Percentiles rank a stretch among this genome's conserved stretches.
Evolutionary conservation across 2,113 vertebrate genomes (phyloP).

Genomic region (Gracilinanus agilis): DNA sequence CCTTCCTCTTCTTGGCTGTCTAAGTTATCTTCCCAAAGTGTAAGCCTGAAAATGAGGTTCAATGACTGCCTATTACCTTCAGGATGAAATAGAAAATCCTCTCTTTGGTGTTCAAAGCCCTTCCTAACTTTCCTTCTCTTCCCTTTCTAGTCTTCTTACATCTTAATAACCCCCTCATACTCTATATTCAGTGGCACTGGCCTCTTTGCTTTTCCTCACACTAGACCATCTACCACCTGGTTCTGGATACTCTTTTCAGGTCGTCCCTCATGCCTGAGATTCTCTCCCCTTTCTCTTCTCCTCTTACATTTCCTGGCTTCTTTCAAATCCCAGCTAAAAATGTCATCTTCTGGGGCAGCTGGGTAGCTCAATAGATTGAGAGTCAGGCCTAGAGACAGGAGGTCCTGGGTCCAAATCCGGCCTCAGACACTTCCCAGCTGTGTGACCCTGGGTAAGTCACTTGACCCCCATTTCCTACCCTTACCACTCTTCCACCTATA

Average conservation of each 20-base stretch:
- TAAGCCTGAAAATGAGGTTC: neutral
- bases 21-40: neutral
- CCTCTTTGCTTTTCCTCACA: neutral
- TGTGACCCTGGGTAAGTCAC: too few relatives aligned
- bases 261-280: neutral
- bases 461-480: too few relatives aligned
- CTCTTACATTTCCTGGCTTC: neutral
- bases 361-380: too few relatives aligned
- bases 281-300: neutral
- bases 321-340: neutral
- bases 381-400: too few relatives aligned
- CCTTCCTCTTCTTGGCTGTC: neutral
- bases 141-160: too few relatives aligned
- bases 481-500: too few relatives aligned
- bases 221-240: neutral
- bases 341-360: too few relatives aligned
- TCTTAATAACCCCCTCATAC: neutral
- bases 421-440: too few relatives aligned
- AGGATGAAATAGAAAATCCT: too few relatives aligned
- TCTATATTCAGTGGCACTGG: neutral
- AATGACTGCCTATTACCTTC: too few relatives aligned
- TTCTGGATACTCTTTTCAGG: neutral
- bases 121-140: neutral
- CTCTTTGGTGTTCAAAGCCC: neutral
- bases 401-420: too few relatives aligned